Evolutionary conservation across 2,888 invertebrate species (phyloP).

Genomic region (Mactromeris polynyma): DNA sequence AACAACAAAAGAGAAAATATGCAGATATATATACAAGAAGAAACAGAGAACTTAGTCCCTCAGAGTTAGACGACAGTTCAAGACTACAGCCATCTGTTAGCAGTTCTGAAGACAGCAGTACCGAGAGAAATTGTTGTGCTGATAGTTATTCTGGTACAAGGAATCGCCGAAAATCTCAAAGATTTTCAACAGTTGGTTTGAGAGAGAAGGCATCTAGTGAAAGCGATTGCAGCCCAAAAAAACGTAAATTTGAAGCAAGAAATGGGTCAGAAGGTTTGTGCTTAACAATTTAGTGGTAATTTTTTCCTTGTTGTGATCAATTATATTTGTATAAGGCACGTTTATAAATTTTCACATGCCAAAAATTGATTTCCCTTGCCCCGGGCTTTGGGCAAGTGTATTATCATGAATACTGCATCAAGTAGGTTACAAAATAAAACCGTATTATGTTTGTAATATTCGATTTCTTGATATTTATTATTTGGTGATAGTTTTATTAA

Average conservation of each 20-base stretch:
- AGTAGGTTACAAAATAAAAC: too few relatives aligned
- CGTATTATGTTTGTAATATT: too few relatives aligned
- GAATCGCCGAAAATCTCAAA: not conserved
- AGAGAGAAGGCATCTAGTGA: not conserved
- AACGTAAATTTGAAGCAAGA: not conserved
- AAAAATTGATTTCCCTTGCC: too few relatives aligned
- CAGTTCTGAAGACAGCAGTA: not conserved
- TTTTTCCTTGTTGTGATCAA: not conserved
- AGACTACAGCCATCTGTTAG: not conserved
- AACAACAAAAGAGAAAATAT: not conserved
- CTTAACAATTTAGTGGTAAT: not conserved
- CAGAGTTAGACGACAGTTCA: not conserved
- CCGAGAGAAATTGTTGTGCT: not conserved
- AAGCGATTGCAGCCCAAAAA: not conserved
- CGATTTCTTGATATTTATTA: too few relatives aligned
- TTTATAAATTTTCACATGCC: too few relatives aligned
- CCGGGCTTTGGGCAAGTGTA: too few relatives aligned
- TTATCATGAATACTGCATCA: too few relatives aligned
- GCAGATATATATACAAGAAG: not conserved
- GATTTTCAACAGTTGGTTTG: not conserved
- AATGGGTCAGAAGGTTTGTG: not conserved
- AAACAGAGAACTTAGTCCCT: not conserved
- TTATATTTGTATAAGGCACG: too few relatives aligned
- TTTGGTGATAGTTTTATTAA: too few relatives aligned
- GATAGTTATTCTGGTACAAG: not conserved